Conservation (phyloP, 2,797 vertebrate species). For the Gallinago nigripennis region DNA sequence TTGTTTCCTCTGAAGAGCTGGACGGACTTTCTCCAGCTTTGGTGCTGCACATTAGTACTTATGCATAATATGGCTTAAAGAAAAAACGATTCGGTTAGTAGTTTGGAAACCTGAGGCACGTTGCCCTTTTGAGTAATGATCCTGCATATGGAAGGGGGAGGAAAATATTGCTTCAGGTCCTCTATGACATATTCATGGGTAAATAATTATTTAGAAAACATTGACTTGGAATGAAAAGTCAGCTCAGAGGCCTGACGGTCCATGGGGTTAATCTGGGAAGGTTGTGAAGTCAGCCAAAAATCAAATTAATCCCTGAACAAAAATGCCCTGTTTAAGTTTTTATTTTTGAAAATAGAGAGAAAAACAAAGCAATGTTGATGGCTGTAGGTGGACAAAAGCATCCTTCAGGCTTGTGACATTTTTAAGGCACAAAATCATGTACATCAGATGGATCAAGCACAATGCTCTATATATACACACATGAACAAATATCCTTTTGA, state of each 20-base stretch:
- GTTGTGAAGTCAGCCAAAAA: constrained; percentile 7
- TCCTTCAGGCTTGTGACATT: background rate
- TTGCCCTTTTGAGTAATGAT: constrained; percentile 38
- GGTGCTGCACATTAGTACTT: background rate
- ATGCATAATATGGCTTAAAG: background rate
- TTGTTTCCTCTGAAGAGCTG: background rate
- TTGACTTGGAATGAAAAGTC: constrained; percentile 38
- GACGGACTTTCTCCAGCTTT: background rate
- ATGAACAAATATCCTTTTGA: background rate
- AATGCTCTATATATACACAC: background rate
- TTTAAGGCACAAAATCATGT: background rate
- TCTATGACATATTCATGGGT: constrained; percentile 17
- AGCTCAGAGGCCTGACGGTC: background rate
- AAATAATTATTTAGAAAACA: constrained; percentile 53
- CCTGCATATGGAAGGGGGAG: background rate
- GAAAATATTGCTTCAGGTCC: constrained; percentile 1
- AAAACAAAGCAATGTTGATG: background rate
- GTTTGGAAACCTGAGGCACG: constrained; percentile 9
- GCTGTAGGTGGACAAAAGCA: background rate
- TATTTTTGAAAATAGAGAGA: background rate
- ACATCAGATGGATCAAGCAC: background rate
- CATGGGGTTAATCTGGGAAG: background rate
- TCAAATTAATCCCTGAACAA: background rate
- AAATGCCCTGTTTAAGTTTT: background rate
- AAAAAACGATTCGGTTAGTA: constrained; percentile 26